These are phyloP conservation scores for Drusus annulatus DNA, from an alignment of 1,140 invertebrate genomes.

Conservation along the genomic window DNA sequence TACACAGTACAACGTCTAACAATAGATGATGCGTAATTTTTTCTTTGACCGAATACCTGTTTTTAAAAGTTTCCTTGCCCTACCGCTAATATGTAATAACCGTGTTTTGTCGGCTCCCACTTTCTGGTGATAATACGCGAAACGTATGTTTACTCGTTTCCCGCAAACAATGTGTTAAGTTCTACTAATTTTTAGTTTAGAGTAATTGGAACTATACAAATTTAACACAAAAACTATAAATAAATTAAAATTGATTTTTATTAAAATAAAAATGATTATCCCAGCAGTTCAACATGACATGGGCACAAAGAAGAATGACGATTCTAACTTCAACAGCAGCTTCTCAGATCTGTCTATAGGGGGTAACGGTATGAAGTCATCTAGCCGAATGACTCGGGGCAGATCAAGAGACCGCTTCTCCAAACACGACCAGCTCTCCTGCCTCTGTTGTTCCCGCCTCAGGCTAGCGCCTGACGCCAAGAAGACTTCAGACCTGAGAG, in stretches of 20 bases:
- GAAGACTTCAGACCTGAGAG: constrained; percentile 65
- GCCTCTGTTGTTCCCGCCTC: constrained; percentile 65
- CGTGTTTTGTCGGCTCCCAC: too few relatives aligned
- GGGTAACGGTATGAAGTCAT: constrained; percentile 53
- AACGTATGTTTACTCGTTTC: too few relatives aligned
- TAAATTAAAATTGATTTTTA: background rate
- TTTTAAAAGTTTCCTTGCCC: too few relatives aligned
- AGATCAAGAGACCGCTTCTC: constrained; percentile 49
- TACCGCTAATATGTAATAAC: too few relatives aligned
- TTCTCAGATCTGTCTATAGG: constrained; percentile 59
- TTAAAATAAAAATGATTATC: constrained; percentile 10
- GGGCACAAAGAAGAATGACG: constrained; percentile 52
- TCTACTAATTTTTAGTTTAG: too few relatives aligned
- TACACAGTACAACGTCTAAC: too few relatives aligned
- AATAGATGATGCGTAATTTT: too few relatives aligned
- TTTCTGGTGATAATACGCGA: too few relatives aligned
- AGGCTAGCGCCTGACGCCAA: constrained; percentile 61
- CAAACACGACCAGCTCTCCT: constrained; percentile 62
- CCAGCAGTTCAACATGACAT: constrained; percentile 39
- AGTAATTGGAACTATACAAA: too few relatives aligned
- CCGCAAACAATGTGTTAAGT: too few relatives aligned
- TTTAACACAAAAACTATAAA: too few relatives aligned
- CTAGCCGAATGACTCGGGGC: constrained; percentile 47
- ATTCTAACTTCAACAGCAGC: constrained; percentile 58
- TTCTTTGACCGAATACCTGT: too few relatives aligned